Percentiles rank a stretch among this genome's conserved stretches.
These are phyloP conservation scores for Diuraphis noxia DNA, from an alignment of 1,140 invertebrate species.

Conservation along the genomic window DNA sequence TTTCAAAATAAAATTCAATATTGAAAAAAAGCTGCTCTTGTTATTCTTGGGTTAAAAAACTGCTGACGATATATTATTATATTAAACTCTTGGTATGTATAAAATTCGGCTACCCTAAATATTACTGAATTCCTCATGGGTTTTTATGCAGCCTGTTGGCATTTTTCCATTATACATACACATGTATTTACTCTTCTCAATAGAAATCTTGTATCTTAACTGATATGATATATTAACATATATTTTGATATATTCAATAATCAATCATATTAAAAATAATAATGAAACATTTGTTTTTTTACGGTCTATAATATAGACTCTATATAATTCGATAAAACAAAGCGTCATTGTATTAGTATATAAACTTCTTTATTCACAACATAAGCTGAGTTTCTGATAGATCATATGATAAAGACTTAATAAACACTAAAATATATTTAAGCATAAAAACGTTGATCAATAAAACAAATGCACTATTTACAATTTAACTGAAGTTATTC, in stretches of 20 bases:
- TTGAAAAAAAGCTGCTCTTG: not conserved
- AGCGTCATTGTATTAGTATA: not conserved
- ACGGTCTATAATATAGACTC: too few relatives aligned
- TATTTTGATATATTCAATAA: too few relatives aligned
- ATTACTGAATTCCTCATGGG: not conserved
- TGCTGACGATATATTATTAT: not conserved
- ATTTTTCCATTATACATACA: not conserved
- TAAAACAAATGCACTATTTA: not conserved
- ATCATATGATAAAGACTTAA: not conserved
- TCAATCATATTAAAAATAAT: not conserved
- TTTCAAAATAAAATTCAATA: not conserved
- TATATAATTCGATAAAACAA: not conserved
- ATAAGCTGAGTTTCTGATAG: not conserved
- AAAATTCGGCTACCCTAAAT: not conserved
- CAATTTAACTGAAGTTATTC: not conserved
- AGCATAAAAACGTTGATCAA: not conserved
- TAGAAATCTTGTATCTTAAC: not conserved
- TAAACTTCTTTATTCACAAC: not conserved
- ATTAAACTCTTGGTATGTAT: not conserved
- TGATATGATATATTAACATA: not conserved
- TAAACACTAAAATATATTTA: not conserved
- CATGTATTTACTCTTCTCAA: not conserved
- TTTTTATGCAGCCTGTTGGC: not conserved
- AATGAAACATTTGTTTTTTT: not conserved
- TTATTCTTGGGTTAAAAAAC: not conserved